phyloP scores from a whole-genome alignment of 2,113 vertebrate species.

The Salvelinus namaycush region DNA sequence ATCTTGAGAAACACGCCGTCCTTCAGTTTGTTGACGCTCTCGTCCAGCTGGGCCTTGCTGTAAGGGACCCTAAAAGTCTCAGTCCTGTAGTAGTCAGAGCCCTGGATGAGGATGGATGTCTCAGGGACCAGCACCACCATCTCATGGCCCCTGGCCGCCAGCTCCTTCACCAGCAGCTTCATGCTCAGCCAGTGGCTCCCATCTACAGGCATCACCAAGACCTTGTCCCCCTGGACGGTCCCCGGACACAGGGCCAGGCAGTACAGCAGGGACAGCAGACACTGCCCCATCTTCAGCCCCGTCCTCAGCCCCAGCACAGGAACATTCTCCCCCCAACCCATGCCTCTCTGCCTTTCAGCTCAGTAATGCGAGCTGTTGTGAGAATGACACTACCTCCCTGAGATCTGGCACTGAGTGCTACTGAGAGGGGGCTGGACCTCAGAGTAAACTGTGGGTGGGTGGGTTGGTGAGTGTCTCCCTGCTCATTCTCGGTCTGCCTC shows the following conservation, averaged over 20 bases:
- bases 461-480: neutral
- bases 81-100: constrained; percentile 41
- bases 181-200: constrained; percentile 90
- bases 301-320: no score
- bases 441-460: neutral
- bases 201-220: constrained; percentile 79
- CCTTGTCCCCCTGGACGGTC: constrained; percentile 64
- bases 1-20: constrained; percentile 30
- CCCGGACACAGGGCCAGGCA: constrained; percentile 29
- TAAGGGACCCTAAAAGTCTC: constrained; percentile 66
- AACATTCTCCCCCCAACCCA: constrained; percentile 49
- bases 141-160: constrained; percentile 74
- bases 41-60: constrained; percentile 57
- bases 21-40: neutral
- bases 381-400: neutral
- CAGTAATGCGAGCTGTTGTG: constrained; percentile 8
- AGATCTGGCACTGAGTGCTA: constrained; percentile 4
- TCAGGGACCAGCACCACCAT: constrained; percentile 77
- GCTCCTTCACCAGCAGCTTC: constrained; percentile 75
- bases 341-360: constrained; percentile 25
- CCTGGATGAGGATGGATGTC: constrained; percentile 60
- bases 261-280: constrained; percentile 49
- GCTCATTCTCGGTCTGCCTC: constrained; percentile 23
- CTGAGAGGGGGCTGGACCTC: constrained; percentile 22
- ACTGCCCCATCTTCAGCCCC: no score